phyloP scores from a whole-genome alignment of 2,888 invertebrate genomes.

The Serripes groenlandicus region DNA sequence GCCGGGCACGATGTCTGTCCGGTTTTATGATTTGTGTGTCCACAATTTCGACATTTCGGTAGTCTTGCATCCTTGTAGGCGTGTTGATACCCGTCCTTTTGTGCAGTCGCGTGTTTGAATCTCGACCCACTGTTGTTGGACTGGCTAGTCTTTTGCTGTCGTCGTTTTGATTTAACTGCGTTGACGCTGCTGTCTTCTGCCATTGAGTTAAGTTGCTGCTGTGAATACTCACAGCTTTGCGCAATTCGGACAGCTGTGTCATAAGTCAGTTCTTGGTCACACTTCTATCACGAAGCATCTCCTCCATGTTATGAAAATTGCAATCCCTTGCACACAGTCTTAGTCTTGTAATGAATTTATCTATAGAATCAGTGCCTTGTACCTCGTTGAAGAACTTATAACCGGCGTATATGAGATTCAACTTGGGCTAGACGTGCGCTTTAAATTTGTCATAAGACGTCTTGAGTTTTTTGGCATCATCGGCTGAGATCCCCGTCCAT shows the following conservation, averaged over 20 bases:
- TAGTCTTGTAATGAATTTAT: constrained; percentile 1
- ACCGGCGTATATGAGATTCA: constrained; percentile 7
- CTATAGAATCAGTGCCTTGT: background rate
- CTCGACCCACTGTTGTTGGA: too few relatives aligned
- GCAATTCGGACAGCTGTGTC: too few relatives aligned
- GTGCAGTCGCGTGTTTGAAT: too few relatives aligned
- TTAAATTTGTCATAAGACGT: constrained; percentile 10
- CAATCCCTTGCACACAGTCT: constrained; percentile 1
- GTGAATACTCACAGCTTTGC: constrained; percentile 13
- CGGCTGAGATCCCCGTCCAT: background rate
- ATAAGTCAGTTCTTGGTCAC: too few relatives aligned
- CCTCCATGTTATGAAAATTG: background rate
- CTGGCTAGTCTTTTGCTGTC: too few relatives aligned
- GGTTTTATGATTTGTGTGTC: background rate
- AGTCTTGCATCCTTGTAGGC: too few relatives aligned
- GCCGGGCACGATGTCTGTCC: constrained; percentile 5
- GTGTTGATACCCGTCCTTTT: too few relatives aligned
- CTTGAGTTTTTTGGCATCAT: background rate
- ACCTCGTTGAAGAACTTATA: background rate
- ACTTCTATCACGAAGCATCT: constrained; percentile 12
- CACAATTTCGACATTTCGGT: constrained; percentile 21
- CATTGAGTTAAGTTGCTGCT: constrained; percentile 3
- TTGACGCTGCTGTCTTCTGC: too few relatives aligned
- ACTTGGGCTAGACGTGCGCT: constrained; percentile 10
- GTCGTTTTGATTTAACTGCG: too few relatives aligned